Evolutionary conservation across 2,113 vertebrate species (phyloP).

Genomic region (Psettodes erumei): DNA sequence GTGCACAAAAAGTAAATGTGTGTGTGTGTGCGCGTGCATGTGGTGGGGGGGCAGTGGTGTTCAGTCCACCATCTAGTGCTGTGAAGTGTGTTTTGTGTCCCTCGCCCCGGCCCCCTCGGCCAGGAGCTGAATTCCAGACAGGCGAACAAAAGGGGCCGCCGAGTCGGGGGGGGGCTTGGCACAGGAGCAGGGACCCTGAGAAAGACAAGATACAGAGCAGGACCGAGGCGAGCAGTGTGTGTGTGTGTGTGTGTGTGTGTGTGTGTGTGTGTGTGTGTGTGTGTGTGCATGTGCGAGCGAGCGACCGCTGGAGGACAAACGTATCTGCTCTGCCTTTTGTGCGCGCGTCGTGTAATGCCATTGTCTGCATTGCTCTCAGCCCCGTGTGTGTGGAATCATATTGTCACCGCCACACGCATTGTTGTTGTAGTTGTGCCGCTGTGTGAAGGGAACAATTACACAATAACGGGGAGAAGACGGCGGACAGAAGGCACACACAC

Average conservation of each 20-base stretch:
- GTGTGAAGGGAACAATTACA: conserved; percentile 53
- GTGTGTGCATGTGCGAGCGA: conserved; percentile 15
- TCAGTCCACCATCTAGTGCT: conserved; percentile 36
- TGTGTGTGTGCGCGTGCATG: conserved; percentile 31
- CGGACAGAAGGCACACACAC: conserved; percentile 8
- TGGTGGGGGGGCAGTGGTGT: conserved; percentile 29
- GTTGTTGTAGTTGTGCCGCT: conserved; percentile 54
- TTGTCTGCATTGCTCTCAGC: conserved; percentile 55
- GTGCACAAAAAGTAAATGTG: conserved; percentile 10
- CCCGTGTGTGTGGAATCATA: conserved; percentile 45
- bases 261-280: background rate
- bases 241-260: conserved; percentile 31
- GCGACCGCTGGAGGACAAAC: too few relatives aligned
- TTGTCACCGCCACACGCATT: conserved; percentile 45
- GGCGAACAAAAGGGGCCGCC: conserved; percentile 75
- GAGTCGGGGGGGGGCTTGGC: conserved; percentile 49
- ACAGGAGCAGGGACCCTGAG: conserved; percentile 59
- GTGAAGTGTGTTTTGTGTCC: conserved; percentile 54
- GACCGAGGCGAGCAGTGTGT: conserved; percentile 26
- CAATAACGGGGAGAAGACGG: conserved; percentile 50
- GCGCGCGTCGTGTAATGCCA: conserved; percentile 58
- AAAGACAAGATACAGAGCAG: conserved; percentile 63
- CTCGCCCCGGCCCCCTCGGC: conserved; percentile 66
- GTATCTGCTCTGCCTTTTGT: conserved; percentile 47
- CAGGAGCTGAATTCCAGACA: conserved; percentile 80